These are phyloP conservation scores for Puffinus mauretanicus DNA, from an alignment of 2,113 vertebrate species.

Conservation along the genomic window DNA sequence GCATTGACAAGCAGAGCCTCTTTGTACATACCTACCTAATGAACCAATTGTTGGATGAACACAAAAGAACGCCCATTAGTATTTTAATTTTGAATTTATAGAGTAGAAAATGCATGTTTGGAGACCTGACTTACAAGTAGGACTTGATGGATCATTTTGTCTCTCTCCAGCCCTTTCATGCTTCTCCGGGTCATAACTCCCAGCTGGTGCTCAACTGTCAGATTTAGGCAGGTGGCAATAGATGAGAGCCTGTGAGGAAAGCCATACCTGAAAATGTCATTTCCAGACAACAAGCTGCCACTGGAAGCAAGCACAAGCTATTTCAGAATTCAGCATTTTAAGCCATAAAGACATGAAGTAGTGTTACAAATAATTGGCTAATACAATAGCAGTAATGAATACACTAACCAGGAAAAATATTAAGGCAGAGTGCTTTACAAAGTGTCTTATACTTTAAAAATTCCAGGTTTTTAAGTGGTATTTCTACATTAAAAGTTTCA, in stretches of 20 bases:
- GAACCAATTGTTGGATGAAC: slow-evolving; percentile 36
- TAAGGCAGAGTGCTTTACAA: background rate
- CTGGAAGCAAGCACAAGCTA: background rate
- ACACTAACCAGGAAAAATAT: background rate
- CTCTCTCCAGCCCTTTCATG: background rate
- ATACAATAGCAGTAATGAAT: background rate
- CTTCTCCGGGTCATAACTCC: background rate
- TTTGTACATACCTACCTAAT: slow-evolving; percentile 65
- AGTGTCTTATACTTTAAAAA: background rate
- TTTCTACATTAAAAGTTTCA: background rate
- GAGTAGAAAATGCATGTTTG: slow-evolving; percentile 42
- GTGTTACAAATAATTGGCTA: background rate
- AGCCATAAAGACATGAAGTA: background rate
- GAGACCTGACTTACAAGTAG: slow-evolving; percentile 34
- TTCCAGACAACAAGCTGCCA: background rate
- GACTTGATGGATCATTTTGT: slow-evolving; percentile 40
- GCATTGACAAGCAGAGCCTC: slow-evolving; percentile 44
- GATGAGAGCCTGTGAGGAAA: slow-evolving; percentile 5
- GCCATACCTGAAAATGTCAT: slow-evolving; percentile 37
- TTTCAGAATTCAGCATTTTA: background rate
- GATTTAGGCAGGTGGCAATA: background rate
- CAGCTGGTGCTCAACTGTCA: slow-evolving; percentile 57
- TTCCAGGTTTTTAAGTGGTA: background rate
- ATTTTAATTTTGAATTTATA: slow-evolving; percentile 59
- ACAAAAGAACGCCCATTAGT: slow-evolving; percentile 53